Percentiles rank a stretch among this genome's conserved stretches.
Evolutionary conservation across 2,113 vertebrate species (phyloP).

Genomic region (Dermatemys mawii): DNA sequence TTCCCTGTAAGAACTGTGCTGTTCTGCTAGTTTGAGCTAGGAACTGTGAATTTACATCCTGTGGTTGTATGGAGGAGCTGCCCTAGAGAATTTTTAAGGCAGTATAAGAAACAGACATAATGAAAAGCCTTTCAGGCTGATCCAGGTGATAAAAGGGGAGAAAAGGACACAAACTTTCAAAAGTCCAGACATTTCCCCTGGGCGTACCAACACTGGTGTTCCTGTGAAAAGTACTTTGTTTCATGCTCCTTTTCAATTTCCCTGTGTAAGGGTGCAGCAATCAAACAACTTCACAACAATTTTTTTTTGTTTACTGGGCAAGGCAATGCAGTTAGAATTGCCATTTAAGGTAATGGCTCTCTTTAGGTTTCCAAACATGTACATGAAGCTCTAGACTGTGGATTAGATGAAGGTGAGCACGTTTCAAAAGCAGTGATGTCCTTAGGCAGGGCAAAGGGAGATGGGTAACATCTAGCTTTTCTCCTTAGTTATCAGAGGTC

Average conservation of each 20-base stretch:
- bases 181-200: neutral
- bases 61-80: neutral
- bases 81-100: neutral
- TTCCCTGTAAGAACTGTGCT: accelerated
- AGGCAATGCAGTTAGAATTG: neutral
- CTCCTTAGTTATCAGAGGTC: neutral
- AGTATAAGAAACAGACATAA: neutral
- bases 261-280: accelerated
- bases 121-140: neutral
- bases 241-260: neutral
- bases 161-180: neutral
- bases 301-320: too few relatives aligned
- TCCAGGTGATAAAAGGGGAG: neutral
- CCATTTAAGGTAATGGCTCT: accelerated
- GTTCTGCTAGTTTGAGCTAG: neutral
- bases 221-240: neutral
- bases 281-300: too few relatives aligned
- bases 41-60: neutral
- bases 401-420: accelerated
- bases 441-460: neutral
- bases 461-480: neutral
- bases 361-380: neutral
- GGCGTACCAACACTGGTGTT: neutral
- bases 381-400: neutral
- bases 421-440: accelerated